Evolutionary conservation across 2,888 invertebrate species (phyloP).

Genomic region (Lithophane semibrunnea): DNA sequence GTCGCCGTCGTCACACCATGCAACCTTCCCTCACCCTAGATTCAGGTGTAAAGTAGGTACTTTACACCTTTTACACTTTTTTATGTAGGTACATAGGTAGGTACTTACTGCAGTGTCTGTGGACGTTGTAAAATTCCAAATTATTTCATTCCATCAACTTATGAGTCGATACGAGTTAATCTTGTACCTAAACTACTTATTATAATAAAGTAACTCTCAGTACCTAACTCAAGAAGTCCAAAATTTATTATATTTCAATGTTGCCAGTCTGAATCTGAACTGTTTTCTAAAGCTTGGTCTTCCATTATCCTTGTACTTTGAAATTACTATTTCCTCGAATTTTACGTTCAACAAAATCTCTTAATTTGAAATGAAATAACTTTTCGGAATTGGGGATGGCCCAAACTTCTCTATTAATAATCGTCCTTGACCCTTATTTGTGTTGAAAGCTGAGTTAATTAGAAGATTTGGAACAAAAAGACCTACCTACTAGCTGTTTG

Average conservation of each 20-base stretch:
- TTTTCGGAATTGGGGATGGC: constrained; percentile 26
- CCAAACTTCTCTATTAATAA: constrained; percentile 22
- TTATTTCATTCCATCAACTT: background rate
- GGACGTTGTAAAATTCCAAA: background rate
- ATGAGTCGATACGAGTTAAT: background rate
- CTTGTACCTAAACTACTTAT: background rate
- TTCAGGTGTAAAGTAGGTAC: constrained; percentile 13
- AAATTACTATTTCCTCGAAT: background rate
- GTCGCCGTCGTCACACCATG: background rate
- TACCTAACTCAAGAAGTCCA: background rate
- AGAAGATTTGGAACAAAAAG: constrained; percentile 27
- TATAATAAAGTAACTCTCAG: background rate
- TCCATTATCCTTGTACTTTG: background rate
- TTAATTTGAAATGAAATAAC: constrained; percentile 39
- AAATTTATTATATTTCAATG: background rate
- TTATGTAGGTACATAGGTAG: background rate
- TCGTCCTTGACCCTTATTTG: constrained; percentile 51
- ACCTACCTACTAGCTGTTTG: background rate
- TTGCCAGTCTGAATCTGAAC: background rate
- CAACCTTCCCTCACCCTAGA: background rate
- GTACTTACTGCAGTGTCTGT: background rate
- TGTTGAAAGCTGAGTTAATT: constrained; percentile 19
- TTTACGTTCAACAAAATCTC: background rate
- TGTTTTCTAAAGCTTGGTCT: background rate
- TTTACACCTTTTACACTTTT: no score